phyloP scores from a whole-genome alignment of 2,888 invertebrate species.

The Myopa tessellatipennis region DNA sequence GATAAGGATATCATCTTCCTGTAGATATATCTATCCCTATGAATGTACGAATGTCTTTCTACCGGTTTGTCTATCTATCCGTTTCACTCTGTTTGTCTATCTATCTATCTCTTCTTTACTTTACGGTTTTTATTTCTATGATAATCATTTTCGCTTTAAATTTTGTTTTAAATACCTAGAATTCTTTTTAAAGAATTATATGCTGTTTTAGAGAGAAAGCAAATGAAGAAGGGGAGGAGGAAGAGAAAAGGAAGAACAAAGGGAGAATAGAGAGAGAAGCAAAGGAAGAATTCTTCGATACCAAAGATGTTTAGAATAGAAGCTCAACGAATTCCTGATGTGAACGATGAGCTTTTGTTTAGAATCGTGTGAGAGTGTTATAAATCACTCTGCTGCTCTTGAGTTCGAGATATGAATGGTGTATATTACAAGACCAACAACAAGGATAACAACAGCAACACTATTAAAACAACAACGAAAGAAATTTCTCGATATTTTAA shows the following conservation, averaged over 20 bases:
- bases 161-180: too few relatives aligned
- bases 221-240: background rate
- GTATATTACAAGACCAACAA: background rate
- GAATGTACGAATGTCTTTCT: too few relatives aligned
- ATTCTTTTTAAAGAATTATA: too few relatives aligned
- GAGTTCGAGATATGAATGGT: background rate
- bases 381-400: background rate
- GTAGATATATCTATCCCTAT: too few relatives aligned
- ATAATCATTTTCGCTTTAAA: too few relatives aligned
- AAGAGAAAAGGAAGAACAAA: background rate
- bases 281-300: background rate
- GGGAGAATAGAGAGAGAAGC: background rate
- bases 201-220: background rate
- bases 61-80: too few relatives aligned
- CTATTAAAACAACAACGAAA: slow-evolving; percentile 1
- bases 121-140: too few relatives aligned
- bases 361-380: background rate
- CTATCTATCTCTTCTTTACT: too few relatives aligned
- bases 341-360: background rate
- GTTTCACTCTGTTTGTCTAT: too few relatives aligned
- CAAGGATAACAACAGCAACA: background rate
- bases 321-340: background rate
- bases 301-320: background rate
- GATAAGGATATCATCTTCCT: too few relatives aligned
- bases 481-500: slow-evolving; percentile 11